Conservation (phyloP, 2,797 vertebrate genomes). For the Phrynocephalus forsythii region DNA sequence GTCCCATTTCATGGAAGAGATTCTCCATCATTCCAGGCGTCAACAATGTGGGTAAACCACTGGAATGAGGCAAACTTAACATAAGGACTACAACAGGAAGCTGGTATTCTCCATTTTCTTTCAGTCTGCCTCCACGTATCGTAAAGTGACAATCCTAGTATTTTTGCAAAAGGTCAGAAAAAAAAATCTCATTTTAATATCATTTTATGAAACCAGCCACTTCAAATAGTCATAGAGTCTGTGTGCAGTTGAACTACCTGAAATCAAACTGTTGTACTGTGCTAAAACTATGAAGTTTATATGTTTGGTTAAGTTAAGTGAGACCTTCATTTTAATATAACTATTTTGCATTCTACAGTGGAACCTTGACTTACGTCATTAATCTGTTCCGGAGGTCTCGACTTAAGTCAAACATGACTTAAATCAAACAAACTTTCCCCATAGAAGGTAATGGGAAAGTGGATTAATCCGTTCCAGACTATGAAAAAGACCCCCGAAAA, state of each 20-base stretch:
- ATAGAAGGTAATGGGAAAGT: no score
- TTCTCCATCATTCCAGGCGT: slow-evolving; percentile 98
- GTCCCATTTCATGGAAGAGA: slow-evolving; percentile 99
- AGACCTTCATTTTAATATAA: not conserved
- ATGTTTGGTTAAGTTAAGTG: not conserved
- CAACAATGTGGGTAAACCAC: slow-evolving; percentile 84
- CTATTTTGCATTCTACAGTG: not conserved
- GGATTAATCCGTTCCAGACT: no score
- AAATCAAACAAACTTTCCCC: no score
- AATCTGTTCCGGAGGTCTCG: no score
- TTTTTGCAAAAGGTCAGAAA: not conserved
- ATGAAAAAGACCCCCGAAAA: no score
- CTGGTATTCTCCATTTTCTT: slow-evolving; percentile 89
- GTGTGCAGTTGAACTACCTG: not conserved
- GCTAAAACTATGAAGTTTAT: not conserved
- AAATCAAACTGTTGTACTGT: not conserved
- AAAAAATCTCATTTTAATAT: not conserved
- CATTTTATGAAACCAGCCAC: not conserved
- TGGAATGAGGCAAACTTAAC: slow-evolving; percentile 90
- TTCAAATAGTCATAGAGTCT: not conserved
- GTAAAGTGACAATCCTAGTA: slow-evolving; percentile 97
- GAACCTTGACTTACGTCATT: no score
- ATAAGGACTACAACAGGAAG: slow-evolving; percentile 95
- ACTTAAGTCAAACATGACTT: no score
- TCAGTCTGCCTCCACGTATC: slow-evolving; percentile 90